Percentiles rank a stretch among this genome's conserved stretches.
These are phyloP conservation scores for Coenonympha arcania DNA, from an alignment of 2,888 invertebrate genomes.

Conservation along the genomic window DNA sequence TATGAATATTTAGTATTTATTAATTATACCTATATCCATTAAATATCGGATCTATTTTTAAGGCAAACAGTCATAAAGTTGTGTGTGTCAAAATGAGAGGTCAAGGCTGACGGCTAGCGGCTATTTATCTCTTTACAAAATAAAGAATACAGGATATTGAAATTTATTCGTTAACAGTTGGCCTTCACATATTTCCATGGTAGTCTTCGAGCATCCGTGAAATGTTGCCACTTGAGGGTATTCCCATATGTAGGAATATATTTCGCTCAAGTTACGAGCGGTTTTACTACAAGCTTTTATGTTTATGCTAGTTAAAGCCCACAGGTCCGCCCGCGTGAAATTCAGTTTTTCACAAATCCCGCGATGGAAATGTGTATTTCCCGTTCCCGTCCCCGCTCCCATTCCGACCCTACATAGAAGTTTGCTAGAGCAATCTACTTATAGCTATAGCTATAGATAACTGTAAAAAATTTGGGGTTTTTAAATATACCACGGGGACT, in stretches of 20 bases:
- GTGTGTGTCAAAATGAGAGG: conserved; percentile 11
- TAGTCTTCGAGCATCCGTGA: background rate
- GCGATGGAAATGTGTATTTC: no score
- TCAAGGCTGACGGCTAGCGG: conserved; percentile 15
- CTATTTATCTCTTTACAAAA: conserved; percentile 12
- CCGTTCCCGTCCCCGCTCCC: no score
- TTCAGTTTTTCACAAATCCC: no score
- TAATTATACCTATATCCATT: no score
- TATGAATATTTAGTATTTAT: background rate
- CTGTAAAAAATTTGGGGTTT: no score
- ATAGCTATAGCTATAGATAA: no score
- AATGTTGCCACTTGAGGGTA: background rate
- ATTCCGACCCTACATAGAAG: no score
- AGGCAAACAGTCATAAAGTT: conserved; percentile 3
- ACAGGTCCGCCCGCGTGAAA: no score
- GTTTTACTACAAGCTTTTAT: background rate
- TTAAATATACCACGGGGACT: no score
- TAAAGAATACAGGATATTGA: conserved; percentile 6
- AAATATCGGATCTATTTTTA: background rate
- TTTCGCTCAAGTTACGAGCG: no score
- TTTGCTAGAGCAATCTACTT: no score
- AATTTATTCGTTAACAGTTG: background rate
- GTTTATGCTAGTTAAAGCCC: no score
- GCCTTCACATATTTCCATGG: background rate
- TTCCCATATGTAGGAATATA: background rate